Percentiles rank a stretch among this genome's conserved stretches.
Evolutionary conservation across 2,797 vertebrate species (phyloP).

Genomic region (Tadarida brasiliensis): DNA sequence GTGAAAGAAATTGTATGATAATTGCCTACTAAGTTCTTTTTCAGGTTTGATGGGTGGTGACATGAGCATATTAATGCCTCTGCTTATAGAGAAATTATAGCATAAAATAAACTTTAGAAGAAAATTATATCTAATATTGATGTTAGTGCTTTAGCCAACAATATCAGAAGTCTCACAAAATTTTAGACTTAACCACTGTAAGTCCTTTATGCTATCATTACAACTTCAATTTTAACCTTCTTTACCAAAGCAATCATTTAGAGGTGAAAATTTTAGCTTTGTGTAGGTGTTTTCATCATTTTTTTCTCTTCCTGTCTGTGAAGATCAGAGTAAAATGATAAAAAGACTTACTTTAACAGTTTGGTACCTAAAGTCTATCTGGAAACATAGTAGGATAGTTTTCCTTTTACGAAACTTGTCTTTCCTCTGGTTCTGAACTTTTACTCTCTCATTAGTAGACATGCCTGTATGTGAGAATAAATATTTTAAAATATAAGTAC

Average conservation of each 20-base stretch:
- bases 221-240: slow-evolving; percentile 29
- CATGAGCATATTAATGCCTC: background rate
- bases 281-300: slow-evolving; percentile 5
- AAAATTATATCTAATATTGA: background rate
- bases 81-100: slow-evolving; percentile 12
- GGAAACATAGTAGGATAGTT: background rate
- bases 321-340: slow-evolving; percentile 39
- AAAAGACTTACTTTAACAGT: background rate
- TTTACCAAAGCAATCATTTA: background rate
- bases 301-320: background rate
- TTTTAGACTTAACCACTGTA: background rate
- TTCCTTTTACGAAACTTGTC: slow-evolving; percentile 1
- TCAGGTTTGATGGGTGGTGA: background rate
- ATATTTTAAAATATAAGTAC: background rate
- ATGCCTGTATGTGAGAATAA: background rate
- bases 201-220: background rate
- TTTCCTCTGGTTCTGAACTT: background rate
- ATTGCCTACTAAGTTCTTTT: background rate
- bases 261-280: slow-evolving; percentile 13
- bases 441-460: background rate
- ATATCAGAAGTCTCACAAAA: slow-evolving; percentile 27
- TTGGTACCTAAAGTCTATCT: slow-evolving; percentile 28
- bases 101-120: background rate
- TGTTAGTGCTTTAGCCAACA: background rate
- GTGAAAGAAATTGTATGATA: background rate